Evolutionary conservation across 2,113 vertebrate genomes (phyloP), one percentile per base, ranked within the genome.

Genomic region (Kryptolebias marmoratus): DNA sequence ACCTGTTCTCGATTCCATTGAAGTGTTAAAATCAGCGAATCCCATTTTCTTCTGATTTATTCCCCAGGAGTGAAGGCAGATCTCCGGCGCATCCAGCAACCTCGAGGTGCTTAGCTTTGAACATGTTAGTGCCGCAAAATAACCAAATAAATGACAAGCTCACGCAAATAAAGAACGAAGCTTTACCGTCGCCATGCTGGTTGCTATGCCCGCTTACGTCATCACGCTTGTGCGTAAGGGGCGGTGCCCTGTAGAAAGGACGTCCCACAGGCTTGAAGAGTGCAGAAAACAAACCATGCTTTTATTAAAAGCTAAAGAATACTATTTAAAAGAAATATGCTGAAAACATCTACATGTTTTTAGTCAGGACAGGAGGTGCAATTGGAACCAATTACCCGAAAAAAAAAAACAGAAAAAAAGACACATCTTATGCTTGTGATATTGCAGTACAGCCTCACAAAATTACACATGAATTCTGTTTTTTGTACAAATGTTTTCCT

Each of bases 161-260:
- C 53, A 48, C 79, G 54, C 56, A 75, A 71, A 63, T 32, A 65
- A 65, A 52, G 0, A 9, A 60, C 31, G 13, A 91, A 73, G 92
- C 92, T 87, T 92, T 73, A 12, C 77, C 75, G 92, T 91, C 93
- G 89, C 91, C 93, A 94, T 93, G 89, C 88, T 83, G 90, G 93
- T 93, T 94, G 92, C 92, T 94, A 93, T 66, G 92, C 60, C 18
- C 63, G 77, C 11, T 1, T n/a, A 1, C 91, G 91, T 92, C 89
- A 91, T 89, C 71, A 88, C 91, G 91, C 22, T 47, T 31, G 36
- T 48, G 48, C 75, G 67, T 74, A 27, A 55, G 15, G 6, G 63
- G 15, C 6, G n/a, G n/a, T 22, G 22, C 22, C 16, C 3, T 15
- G 28, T 27, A 15, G 13, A 4, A 4, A 53, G 31, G 42, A 39